Base-by-base conservation (phyloP, 2,797 vertebrate species). In the Etheostoma nigrum region DNA sequence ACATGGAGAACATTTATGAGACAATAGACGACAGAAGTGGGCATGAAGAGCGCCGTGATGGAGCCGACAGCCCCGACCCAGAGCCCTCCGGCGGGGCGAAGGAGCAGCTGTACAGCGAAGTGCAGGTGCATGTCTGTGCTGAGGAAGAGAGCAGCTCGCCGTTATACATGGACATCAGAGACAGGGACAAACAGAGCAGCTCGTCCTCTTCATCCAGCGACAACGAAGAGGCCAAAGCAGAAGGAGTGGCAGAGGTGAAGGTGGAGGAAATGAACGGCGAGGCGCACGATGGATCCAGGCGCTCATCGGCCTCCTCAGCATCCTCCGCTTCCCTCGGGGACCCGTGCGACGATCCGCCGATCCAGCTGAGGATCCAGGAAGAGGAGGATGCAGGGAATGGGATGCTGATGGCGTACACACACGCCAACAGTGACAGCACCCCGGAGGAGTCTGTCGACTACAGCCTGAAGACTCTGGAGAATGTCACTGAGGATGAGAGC, bases 1-100 rank as follows among this genome's bases (percentile, higher is more conserved):
- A 16, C 57, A 94, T 93, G 88, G 93, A 94, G 4, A 85, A 90
- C 76, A 2, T 84, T 6, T 85, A 82, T 53, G 91, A 93, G 12
- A 74, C 61, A 1, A 19, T 72, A 0, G 54, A 55, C 0, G 74
- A 88, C 0, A 84, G 49, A 5, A 64, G 52, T 2, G 7, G 51
- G 27, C 78, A 59, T 0, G 76, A 86, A 13, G 79, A 78, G 60
- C 71, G 52, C 23, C 71, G 53, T 1, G 75, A 84, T 0, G 63
- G 74, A 61, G 67, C 69, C 0, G 75, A 66, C 21, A 83, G 72
- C 47, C 78, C 85, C 0, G 58, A 65, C 3, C 6, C 0, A 8
- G 70, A 74, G 53, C 25, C 64, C 4, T 1, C 74, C 2, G 54
- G 6, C 19, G 88, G 78, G 65, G 78, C n/a, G n/a, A 52, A 4